phyloP scores from a whole-genome alignment of 1,140 invertebrate genomes.

The Papilio polytes region DNA sequence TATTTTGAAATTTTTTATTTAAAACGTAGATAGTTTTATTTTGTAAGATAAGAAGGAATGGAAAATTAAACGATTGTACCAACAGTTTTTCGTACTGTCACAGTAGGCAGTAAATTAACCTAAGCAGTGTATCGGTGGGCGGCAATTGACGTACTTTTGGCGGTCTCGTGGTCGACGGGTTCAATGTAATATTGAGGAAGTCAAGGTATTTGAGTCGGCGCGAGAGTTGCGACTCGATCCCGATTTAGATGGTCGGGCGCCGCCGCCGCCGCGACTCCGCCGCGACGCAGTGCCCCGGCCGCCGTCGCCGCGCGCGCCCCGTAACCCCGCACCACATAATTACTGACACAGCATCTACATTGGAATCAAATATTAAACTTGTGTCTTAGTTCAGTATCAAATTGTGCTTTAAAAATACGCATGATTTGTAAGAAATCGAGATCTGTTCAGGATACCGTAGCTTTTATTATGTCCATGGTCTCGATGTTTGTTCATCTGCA shows the following conservation, averaged over 20 bases:
- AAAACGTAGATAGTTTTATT: too few relatives aligned
- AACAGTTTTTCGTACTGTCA: constrained; percentile 2
- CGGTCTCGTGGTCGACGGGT: constrained; percentile 76
- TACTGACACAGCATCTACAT: constrained; percentile 57
- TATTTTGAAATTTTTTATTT: too few relatives aligned
- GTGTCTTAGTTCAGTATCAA: constrained; percentile 46
- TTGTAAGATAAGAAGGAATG: neutral
- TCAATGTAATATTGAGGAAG: constrained; percentile 84
- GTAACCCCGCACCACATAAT: constrained; percentile 56
- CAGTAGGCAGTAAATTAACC: constrained; percentile 54
- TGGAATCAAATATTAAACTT: constrained; percentile 54
- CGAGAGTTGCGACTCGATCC: constrained; percentile 80
- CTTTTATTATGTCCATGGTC: constrained; percentile 1
- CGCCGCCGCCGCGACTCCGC: constrained; percentile 69
- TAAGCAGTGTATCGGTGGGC: constrained; percentile 67
- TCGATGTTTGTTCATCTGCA: constrained; percentile 1
- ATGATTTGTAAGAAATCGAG: neutral
- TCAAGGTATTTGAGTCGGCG: constrained; percentile 83
- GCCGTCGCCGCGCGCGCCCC: constrained; percentile 74
- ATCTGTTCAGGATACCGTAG: neutral
- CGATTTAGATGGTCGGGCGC: constrained; percentile 81
- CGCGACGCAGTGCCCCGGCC: constrained; percentile 78
- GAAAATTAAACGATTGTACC: neutral
- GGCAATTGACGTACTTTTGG: constrained; percentile 79
- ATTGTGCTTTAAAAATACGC: neutral